phyloP scores from a whole-genome alignment of 2,888 invertebrate species.

The Hirtodrosophila alboralis region DNA sequence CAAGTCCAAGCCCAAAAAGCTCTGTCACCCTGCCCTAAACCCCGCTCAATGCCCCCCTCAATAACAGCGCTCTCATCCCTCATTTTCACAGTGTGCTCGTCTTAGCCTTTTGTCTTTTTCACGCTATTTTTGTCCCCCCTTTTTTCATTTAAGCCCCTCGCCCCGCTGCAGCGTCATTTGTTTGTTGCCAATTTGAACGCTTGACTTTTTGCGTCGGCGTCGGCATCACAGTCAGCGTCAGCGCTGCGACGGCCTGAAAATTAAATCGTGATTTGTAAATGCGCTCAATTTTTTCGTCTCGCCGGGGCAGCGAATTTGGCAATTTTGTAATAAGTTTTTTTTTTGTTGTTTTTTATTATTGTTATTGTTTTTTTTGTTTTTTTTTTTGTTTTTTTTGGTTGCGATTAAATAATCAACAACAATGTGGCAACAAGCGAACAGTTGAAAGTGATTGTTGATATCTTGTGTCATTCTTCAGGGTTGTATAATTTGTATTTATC shows the following conservation, averaged over 20 bases:
- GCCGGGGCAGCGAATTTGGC: constrained; percentile 55
- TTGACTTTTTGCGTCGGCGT: constrained; percentile 64
- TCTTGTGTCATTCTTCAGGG: constrained; percentile 52
- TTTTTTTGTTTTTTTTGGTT: constrained; percentile 29
- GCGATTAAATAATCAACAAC: constrained; percentile 74
- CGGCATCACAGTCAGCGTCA: constrained; percentile 32
- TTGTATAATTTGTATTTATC: no score
- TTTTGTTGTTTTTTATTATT: constrained; percentile 28
- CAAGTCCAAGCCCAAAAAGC: constrained; percentile 13
- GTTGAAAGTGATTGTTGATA: constrained; percentile 54
- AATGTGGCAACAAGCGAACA: constrained; percentile 66
- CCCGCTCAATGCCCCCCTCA: no score
- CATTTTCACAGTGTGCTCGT: constrained; percentile 7
- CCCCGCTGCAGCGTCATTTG: constrained; percentile 54
- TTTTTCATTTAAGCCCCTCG: no score
- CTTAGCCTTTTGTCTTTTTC: constrained; percentile 74
- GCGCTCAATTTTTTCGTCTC: constrained; percentile 72
- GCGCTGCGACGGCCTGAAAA: constrained; percentile 51
- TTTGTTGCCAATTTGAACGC: constrained; percentile 80
- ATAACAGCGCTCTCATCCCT: constrained; percentile 2
- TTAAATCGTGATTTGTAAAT: constrained; percentile 81
- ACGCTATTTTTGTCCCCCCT: constrained; percentile 54
- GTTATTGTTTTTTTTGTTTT: constrained; percentile 32
- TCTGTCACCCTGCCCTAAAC: no score
- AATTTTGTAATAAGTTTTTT: constrained; percentile 76